Evolutionary conservation across 2,113 vertebrate genomes (phyloP).

Genomic region (Zosterops japonicus): DNA sequence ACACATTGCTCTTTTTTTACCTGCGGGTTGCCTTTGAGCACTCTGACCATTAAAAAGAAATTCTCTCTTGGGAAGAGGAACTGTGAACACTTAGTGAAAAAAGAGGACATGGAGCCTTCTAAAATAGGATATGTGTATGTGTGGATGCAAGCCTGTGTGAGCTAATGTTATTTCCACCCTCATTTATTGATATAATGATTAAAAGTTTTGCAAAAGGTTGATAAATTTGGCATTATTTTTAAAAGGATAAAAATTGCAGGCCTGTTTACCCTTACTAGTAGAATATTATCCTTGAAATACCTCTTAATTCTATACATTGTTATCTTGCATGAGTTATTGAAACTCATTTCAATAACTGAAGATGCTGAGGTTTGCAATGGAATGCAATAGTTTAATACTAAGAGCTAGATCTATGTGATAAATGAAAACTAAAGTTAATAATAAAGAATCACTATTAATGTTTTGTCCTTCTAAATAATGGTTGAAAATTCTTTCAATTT

Average conservation of each 20-base stretch:
- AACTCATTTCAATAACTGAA: neutral
- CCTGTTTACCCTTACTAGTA: neutral
- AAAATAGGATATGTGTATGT: neutral
- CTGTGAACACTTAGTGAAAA: neutral
- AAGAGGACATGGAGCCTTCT: neutral
- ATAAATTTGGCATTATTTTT: neutral
- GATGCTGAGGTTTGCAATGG: neutral
- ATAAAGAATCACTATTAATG: neutral
- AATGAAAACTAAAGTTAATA: neutral
- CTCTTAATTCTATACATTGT: neutral
- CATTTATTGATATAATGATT: neutral
- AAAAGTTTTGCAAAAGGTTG: rapidly evolving
- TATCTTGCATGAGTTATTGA: neutral
- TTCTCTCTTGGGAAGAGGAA: neutral
- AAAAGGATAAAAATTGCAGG: neutral
- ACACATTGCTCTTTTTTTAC: neutral
- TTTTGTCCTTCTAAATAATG: neutral
- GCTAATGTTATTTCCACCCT: neutral
- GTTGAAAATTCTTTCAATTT: neutral
- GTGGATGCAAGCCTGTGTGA: too few species aligned
- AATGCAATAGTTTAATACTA: neutral
- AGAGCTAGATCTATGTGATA: neutral
- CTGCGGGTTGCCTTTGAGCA: neutral
- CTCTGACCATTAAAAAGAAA: neutral
- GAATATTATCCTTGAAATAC: neutral